Base-by-base conservation (phyloP, 2,888 invertebrate species). In the Choreutis nemorana region DNA sequence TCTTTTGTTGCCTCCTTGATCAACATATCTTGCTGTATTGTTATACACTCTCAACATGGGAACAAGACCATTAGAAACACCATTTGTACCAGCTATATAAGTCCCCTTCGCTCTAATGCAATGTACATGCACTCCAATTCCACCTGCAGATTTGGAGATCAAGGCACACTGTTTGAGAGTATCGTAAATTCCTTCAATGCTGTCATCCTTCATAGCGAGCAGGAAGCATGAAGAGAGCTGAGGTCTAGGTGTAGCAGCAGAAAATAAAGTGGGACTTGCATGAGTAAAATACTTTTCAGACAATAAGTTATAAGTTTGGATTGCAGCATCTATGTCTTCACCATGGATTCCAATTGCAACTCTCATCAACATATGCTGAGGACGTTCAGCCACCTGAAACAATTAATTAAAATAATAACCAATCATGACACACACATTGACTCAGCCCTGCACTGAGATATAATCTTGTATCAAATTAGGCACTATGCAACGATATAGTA, bases 301-400 rank as follows among this genome's bases (percentile, higher is more conserved):
- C 44, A 99, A 72, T 34, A 93, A 81, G 60, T 99, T 95, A 67
- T 99, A 99, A 0, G 98, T 97, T 75, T 95, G 91, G 41, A 99
- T 93, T 8, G 90, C 97, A 8, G 87, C 83, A 38, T 94, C 93
- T 35, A 99, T 90, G 55, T 99, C 92, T 42, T 94, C 89, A 1
- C 90, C 91, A 59, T 99, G 99, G 47, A 99, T 96, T 8, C 97
- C 98, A 36, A 99, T 90, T 2, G 98, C 79, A 1, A 97, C 97
- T 48, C 99, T 80, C 99, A 99, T 99, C 33, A 99, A 71, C 97
- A 99, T 94, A 51, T 99, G 97, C 55, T 99, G 98, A 0, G 99
- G 99, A 14, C 99, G 84, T 66, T 99, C 99, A 1, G 86, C 96
- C 28, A 97, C 90, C 78, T 78, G 33, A 11, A 47, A 47, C 41